phyloP scores from a whole-genome alignment of 2,797 vertebrate species.

The Borostomias antarcticus region DNA sequence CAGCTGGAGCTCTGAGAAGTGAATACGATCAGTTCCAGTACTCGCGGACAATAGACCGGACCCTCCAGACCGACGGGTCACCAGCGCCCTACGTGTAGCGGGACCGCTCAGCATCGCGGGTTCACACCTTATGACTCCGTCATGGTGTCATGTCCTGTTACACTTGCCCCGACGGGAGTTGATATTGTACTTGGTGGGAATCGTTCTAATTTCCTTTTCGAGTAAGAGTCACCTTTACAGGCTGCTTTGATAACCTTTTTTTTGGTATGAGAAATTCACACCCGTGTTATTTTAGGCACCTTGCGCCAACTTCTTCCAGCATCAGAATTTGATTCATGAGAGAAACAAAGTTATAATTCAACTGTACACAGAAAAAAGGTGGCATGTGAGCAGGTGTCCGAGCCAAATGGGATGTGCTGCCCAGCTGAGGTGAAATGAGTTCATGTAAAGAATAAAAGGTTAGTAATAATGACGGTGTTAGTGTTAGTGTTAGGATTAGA shows the following conservation, averaged over 20 bases:
- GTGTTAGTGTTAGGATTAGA: not conserved
- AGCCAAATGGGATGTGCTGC: not conserved
- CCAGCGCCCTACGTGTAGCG: too few relatives aligned
- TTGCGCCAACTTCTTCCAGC: not conserved
- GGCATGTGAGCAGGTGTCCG: not conserved
- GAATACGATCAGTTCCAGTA: not conserved
- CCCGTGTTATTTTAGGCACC: not conserved
- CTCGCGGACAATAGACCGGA: not conserved
- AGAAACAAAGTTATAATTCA: too few relatives aligned
- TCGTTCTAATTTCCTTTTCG: not conserved
- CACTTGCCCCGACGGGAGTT: too few relatives aligned
- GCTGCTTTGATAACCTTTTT: not conserved
- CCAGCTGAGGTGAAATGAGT: not conserved
- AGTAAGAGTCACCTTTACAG: not conserved
- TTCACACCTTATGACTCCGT: too few relatives aligned
- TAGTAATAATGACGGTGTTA: too few relatives aligned
- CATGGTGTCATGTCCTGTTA: too few relatives aligned
- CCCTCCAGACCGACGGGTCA: too few relatives aligned
- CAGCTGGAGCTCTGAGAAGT: not conserved
- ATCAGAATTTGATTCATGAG: not conserved
- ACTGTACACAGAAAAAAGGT: not conserved
- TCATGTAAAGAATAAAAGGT: not conserved
- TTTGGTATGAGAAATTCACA: not conserved
- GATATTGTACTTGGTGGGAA: not conserved
- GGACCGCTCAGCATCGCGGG: too few relatives aligned